Base-by-base conservation (phyloP, 2,888 invertebrate species). In the Phengaris arion region DNA sequence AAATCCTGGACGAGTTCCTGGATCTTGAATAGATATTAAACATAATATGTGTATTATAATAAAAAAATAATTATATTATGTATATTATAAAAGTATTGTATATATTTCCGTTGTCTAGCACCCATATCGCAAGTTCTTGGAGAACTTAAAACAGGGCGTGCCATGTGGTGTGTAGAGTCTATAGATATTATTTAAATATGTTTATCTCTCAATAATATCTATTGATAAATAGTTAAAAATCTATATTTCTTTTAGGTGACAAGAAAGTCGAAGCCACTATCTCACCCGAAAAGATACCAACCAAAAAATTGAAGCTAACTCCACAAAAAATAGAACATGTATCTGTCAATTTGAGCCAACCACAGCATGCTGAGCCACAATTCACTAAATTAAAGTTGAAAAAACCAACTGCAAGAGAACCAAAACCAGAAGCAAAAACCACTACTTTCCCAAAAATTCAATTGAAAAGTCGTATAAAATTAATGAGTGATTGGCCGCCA, bases 401-500 rank as follows among this genome's bases (percentile, higher is more conserved):
- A 82, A 96, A 96, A 83, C 89, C 94, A 2, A 81, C 89, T n/a
- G 48, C 54, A 35, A 86, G 88, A 10, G 89, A 94, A 78, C 92
- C 94, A 10, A 94, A 95, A 80, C 89, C 89, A 81, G 93, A 92
- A 78, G 77, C 85, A 8, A 81, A 87, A 55, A 79, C 86, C 9
- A 82, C 88, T 4, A 85, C 87, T 75, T 87, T 96, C 76, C 96
- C 96, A 0, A 96, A 96, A 85, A 92, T 96, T 74, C 94, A 96
- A 83, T 88, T 97, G 0, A 96, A 96, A 83, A 97, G 97, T 85
- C 94, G 96, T 79, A 96, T 97, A n/a, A 94, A 89, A 68, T 94
- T 94, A 80, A 81, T 94, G 51, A 87, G 92, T 69, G 95, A 95
- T 76, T 96, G 95, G 92, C 95, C 96, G 15, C 95, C 96, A 2